Base-by-base conservation (phyloP, 1,140 invertebrate genomes). In the Ceratosolen solmsi region DNA sequence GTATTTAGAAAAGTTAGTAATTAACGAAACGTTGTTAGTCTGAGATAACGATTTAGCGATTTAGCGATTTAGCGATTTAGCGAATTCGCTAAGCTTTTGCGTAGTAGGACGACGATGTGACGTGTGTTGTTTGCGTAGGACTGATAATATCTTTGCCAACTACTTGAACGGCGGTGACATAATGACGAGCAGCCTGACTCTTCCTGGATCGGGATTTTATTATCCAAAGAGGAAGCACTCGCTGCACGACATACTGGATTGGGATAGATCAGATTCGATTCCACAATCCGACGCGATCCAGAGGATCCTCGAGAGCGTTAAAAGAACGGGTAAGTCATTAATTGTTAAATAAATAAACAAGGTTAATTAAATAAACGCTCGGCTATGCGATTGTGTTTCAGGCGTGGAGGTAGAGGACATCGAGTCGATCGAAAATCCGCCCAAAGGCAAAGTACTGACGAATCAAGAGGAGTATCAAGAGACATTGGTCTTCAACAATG, bases 401-500 rank as follows among this genome's bases (percentile, higher is more conserved):
- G 93, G 92, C 71, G 93, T 94, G 0, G 93, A 93, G 84, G 90
- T 94, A 82, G 93, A 94, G 54, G 93, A 94, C 74, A 91, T 93
- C 27, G 93, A 94, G 56, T 88, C 92, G 0, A 90, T 93, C 54
- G 93, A 94, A 60, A 93, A 93, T 76, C 92, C 92, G 25, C 89
- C 92, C 27, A 92, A 92, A 0, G 92, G 92, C 75, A 92, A 92
- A 88, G 89, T 92, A 81, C 88, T 94, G 7, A 93, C 92, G 2
- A 91, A 94, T 22, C 94, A 95, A 85, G 95, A 96, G 83, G 94
- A 95, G 81, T 97, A 97, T 89, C 93, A 96, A 70, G 95, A 97
- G 87, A 97, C 97, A 89, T 93, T 99, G 83, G 94, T 95, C 82
- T 96, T 99, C 86, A 99, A 99, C 91, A 96, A 96, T 89, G 95